These are phyloP conservation scores for Columba guinea DNA, from an alignment of 2,797 vertebrate genomes.

Conservation along the genomic window DNA sequence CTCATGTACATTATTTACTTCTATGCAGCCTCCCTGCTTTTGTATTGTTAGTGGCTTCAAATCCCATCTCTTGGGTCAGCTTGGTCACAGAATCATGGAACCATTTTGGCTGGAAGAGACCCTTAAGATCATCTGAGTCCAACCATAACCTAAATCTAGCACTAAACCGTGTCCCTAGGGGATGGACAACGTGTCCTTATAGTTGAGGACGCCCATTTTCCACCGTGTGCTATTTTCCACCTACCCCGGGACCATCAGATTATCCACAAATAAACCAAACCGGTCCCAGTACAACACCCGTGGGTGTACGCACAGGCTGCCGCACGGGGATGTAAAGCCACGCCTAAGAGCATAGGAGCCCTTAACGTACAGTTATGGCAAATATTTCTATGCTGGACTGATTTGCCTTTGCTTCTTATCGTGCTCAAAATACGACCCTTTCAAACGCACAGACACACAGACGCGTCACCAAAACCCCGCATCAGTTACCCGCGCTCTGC, in stretches of 20 bases:
- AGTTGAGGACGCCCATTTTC: neutral
- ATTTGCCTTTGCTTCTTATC: neutral
- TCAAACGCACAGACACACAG: neutral
- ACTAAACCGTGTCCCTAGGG: too few species aligned
- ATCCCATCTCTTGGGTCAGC: neutral
- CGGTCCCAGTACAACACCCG: neutral
- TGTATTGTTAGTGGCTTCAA: neutral
- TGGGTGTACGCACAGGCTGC: too few species aligned
- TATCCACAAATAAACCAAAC: rapidly evolving
- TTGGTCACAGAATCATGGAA: neutral
- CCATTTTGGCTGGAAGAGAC: too few species aligned
- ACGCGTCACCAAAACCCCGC: neutral
- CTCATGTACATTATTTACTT: rapidly evolving
- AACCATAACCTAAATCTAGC: too few species aligned
- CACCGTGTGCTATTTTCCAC: rapidly evolving
- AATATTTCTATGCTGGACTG: neutral
- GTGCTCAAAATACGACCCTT: neutral
- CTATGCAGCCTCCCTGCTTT: neutral
- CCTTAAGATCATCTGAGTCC: too few species aligned
- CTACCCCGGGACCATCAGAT: neutral
- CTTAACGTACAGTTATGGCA: neutral
- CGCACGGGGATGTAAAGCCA: neutral
- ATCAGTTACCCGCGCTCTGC: neutral
- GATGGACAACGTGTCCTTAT: rapidly evolving
- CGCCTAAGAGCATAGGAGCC: neutral